Percentiles rank a stretch among this genome's conserved stretches.
phyloP scores from a whole-genome alignment of 2,888 invertebrate genomes.

The Ecliptopera silaceata region DNA sequence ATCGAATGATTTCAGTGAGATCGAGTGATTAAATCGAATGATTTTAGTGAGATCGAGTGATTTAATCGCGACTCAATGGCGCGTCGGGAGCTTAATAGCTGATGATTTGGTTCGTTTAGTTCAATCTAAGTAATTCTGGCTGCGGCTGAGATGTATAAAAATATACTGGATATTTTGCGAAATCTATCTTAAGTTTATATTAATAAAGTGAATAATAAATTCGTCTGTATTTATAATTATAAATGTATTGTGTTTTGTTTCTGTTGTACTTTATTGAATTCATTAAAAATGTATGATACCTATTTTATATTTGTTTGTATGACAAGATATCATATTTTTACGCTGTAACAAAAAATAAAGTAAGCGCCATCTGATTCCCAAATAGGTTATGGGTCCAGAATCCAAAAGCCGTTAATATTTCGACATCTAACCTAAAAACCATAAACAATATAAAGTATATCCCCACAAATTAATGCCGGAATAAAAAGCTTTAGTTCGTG shows the following conservation, averaged over 20 bases:
- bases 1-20: constrained; percentile 55
- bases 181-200: too few relatives aligned
- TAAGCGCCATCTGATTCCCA: background rate
- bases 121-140: constrained; percentile 15
- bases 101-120: constrained; percentile 23
- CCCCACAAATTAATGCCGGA: constrained; percentile 31
- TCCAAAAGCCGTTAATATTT: constrained; percentile 9
- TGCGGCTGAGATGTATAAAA: background rate
- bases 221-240: too few relatives aligned
- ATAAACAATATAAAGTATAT: constrained; percentile 26
- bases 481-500: constrained; percentile 37
- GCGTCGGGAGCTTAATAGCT: constrained; percentile 20
- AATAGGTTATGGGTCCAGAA: constrained; percentile 4
- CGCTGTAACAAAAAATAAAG: background rate
- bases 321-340: too few relatives aligned
- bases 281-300: too few relatives aligned
- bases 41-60: constrained; percentile 46
- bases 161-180: too few relatives aligned
- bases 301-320: too few relatives aligned
- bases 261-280: too few relatives aligned
- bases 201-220: too few relatives aligned
- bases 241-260: too few relatives aligned
- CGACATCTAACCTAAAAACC: constrained; percentile 6
- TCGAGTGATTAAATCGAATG: constrained; percentile 59
- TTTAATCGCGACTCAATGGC: constrained; percentile 24